phyloP scores from a whole-genome alignment of 1,140 invertebrate genomes.

The Halesus radiatus region DNA sequence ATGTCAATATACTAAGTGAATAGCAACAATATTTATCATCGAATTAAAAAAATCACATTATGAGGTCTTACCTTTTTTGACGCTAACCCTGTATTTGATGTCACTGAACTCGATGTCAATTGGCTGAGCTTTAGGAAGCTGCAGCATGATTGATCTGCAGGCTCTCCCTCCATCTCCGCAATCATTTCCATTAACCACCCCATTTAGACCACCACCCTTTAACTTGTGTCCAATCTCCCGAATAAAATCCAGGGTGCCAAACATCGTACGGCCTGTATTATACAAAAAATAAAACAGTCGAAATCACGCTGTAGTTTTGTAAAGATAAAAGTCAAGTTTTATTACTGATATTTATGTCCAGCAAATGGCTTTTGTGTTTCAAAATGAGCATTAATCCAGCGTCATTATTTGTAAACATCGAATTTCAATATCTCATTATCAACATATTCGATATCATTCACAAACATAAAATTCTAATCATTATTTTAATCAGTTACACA shows the following conservation, averaged over 20 bases:
- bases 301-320: too few relatives aligned
- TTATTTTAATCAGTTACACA: too few relatives aligned
- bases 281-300: neutral
- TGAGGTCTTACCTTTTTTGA: slow-evolving; percentile 70
- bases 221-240: slow-evolving; percentile 51
- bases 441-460: too few relatives aligned
- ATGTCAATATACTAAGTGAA: too few relatives aligned
- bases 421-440: too few relatives aligned
- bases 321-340: neutral
- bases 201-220: slow-evolving; percentile 39
- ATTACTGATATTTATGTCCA: neutral
- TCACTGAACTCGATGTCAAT: slow-evolving; percentile 76
- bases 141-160: slow-evolving; percentile 52
- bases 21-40: too few relatives aligned
- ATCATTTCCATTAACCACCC: slow-evolving; percentile 5
- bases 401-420: too few relatives aligned
- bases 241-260: slow-evolving; percentile 51
- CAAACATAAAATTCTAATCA: too few relatives aligned
- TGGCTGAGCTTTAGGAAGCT: slow-evolving; percentile 65
- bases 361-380: too few relatives aligned
- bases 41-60: too few relatives aligned
- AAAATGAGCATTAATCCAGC: too few relatives aligned
- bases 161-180: slow-evolving; percentile 28
- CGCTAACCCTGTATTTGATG: slow-evolving; percentile 72
- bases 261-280: slow-evolving; percentile 26